phyloP scores from a whole-genome alignment of 2,888 invertebrate genomes.

The Scrobipalpa costella region DNA sequence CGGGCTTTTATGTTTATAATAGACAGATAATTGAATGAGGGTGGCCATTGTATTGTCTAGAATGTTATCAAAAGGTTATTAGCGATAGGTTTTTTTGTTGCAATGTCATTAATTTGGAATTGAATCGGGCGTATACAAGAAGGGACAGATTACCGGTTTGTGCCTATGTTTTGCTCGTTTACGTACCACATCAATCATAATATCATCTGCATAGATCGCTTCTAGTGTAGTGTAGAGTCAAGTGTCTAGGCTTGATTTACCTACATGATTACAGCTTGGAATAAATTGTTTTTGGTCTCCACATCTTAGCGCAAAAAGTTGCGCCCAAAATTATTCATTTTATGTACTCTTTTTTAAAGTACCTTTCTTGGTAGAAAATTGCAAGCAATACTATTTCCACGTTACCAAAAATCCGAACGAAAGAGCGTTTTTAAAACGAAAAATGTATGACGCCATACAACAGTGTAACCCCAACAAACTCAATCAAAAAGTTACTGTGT shows the following conservation, averaged over 20 bases:
- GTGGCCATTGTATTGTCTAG: constrained; percentile 36
- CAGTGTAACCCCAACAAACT: no score
- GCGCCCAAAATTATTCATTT: no score
- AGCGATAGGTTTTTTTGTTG: constrained; percentile 21
- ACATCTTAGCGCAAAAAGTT: no score
- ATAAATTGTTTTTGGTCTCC: no score
- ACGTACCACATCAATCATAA: not conserved
- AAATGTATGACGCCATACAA: no score
- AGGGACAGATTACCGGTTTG: constrained; percentile 11
- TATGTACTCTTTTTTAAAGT: no score
- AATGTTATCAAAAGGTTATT: constrained; percentile 34
- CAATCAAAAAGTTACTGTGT: no score
- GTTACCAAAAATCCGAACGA: no score
- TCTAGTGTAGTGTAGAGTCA: not conserved
- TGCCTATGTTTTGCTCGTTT: constrained; percentile 8
- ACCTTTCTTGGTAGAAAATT: no score
- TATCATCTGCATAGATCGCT: not conserved
- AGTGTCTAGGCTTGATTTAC: not conserved
- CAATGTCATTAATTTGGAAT: constrained; percentile 23
- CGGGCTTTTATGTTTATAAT: constrained; percentile 32
- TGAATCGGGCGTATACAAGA: constrained; percentile 16
- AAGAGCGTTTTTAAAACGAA: no score
- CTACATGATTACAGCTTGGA: not conserved
- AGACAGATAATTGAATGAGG: constrained; percentile 35
- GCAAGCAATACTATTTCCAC: no score